Base-by-base conservation (phyloP, 2,888 invertebrate species). In the Heliconius ismenius region DNA sequence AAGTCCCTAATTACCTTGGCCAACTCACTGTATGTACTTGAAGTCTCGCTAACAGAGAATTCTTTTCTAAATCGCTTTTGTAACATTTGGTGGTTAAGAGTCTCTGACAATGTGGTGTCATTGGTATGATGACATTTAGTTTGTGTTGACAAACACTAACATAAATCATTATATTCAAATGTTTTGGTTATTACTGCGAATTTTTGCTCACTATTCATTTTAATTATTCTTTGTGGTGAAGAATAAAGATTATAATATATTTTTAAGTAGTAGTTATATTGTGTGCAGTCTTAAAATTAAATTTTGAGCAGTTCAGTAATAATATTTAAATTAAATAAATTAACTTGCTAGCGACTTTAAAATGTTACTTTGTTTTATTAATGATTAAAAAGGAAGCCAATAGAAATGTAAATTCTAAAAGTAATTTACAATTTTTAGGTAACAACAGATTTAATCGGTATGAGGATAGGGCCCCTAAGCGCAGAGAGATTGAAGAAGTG, bases 381-480 rank as follows among this genome's bases (percentile, higher is more conserved):
- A 68, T 10, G 7, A 7, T 43, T 13, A 54, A n/a, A 3, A 32
- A 58, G 43, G 4, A 21, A 49, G 49, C 49, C 18, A 49, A 18
- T 18, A n/a, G 7, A 11, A 11, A 43, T 26, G 63, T 76, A 62
- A 73, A 54, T 28, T 4, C 13, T n/a, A 24, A 36, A 64, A 28
- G 43, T 15, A 26, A 73, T 74, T 64, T 54, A 24, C 68, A 79
- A 69, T 72, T 70, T 85, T 83, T 62, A 92, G 92, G 87, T 65
- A 89, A 84, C 83, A 89, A 88, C 80, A 90, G 90, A 74, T 90
- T 86, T 84, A 91, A 90, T 83, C 90, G 90, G 62, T 91, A 87
- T 86, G 91, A 92, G 78, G 89, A 92, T 3, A 88, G 89, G 79
- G 87, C 84, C 18, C 87, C 85, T 21, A 92, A 87, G 81, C 86